Evolutionary conservation across 2,888 invertebrate genomes (phyloP).

Genomic region (Nasonia oneida): DNA sequence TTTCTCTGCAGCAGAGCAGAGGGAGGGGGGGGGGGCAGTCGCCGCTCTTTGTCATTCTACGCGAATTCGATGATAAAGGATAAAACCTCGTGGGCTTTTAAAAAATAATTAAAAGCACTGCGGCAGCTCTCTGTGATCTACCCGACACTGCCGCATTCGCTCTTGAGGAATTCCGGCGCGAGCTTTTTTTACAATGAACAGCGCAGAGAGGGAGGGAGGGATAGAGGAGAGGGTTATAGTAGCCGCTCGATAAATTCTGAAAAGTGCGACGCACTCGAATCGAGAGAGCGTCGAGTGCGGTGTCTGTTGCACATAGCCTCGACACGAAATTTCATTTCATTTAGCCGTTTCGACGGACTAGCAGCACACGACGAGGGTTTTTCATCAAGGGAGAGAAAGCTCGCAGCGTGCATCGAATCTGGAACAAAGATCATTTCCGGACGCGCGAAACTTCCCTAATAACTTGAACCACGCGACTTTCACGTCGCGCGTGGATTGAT

Average conservation of each 20-base stretch:
- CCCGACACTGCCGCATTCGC: slow-evolving; percentile 30
- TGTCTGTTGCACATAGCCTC: not conserved
- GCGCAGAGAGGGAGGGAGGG: not conserved
- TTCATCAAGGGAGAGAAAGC: not conserved
- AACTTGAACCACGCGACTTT: not conserved
- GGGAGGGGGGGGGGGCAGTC: not conserved
- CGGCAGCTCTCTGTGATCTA: slow-evolving; percentile 36
- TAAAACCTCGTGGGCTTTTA: slow-evolving; percentile 10
- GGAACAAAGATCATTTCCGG: not conserved
- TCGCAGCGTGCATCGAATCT: not conserved
- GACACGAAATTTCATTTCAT: not conserved
- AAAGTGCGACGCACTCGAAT: not conserved
- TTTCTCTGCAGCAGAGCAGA: slow-evolving; percentile 6
- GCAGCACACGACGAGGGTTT: not conserved
- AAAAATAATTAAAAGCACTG: slow-evolving; percentile 56
- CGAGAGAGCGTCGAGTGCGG: not conserved
- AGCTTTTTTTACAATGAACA: slow-evolving; percentile 1
- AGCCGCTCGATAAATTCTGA: slow-evolving; percentile 42
- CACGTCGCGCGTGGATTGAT: not conserved
- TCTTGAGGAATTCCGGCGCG: not conserved
- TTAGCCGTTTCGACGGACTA: not conserved
- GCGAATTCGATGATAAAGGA: not conserved
- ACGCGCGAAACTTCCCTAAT: not conserved
- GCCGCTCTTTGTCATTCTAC: slow-evolving; percentile 21
- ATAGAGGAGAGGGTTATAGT: not conserved